Evolutionary conservation across 1,140 invertebrate species (phyloP), one percentile per base, ranked within the genome.

Genomic region (Elysia chlorotica): DNA sequence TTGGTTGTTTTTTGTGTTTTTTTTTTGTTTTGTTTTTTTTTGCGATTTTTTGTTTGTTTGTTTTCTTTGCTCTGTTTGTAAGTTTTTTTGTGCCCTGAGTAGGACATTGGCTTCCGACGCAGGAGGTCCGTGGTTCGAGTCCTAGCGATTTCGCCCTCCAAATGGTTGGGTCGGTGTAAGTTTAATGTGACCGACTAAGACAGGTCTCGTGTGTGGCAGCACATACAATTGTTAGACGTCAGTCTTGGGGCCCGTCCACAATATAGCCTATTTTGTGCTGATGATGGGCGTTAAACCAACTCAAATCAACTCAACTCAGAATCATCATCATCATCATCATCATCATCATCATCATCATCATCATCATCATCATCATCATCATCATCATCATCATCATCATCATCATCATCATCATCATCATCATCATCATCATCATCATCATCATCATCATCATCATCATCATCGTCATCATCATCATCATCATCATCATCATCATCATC

Each of bases 341-440:
- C 30, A 10, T 53, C 21, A 48, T 53, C 21, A 48, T 31, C 30
- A 19, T 65, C 62, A 33, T 65, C 62, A 33, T 38, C 61, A 38
- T 73, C 35, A 66, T 71, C 54, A 36, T 71, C 69, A 66, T 71
- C 69, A 36, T 71, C 33, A 66, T 71, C 69, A 66, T 71, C 57
- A 66, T 36, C 69, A 37, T 71, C 69, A 37, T 71, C 56, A 37
- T 71, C 57, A 2, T 71, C 59, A 36, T 63, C 59, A 36, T 71
- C 69, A 4, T 37, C 31, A 66, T 71, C 69, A 66, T 71, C 57
- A 66, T 71, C 57, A 66, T 71, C 69, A 66, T 63, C 69, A 66
- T 71, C 69, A 36, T 71, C 69, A 28, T 71, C 66, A 59, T 68
- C 66, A 66, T 72, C 74, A 66, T 66, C 61, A 59, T 72, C 74